Conservation (phyloP, 2,113 vertebrate genomes). For the Myxocyprinus asiaticus region DNA sequence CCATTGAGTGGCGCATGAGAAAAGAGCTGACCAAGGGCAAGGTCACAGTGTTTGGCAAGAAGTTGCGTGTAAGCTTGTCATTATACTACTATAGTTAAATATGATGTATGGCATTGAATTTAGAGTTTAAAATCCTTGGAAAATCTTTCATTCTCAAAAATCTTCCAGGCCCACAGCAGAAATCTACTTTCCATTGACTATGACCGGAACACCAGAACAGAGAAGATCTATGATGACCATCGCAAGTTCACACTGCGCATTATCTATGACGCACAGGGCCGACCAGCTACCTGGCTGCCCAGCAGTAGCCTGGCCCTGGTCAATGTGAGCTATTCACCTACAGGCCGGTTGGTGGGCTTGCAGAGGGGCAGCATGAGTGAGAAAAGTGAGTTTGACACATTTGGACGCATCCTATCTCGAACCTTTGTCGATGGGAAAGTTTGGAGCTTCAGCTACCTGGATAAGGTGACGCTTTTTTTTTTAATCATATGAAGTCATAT, state of each 20-base stretch:
- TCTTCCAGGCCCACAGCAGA: conserved; percentile 80
- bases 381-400: conserved; percentile 82
- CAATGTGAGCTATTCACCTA: conserved; percentile 87
- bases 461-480: conserved; percentile 72
- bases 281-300: conserved; percentile 87
- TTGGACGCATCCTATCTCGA: conserved; percentile 82
- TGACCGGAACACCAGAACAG: conserved; percentile 86
- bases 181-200: conserved; percentile 88
- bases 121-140: neutral
- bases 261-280: conserved; percentile 85
- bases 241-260: conserved; percentile 86
- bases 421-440: conserved; percentile 87
- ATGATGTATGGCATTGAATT: too few relatives aligned
- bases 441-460: conserved; percentile 89
- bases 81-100: too few relatives aligned
- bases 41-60: conserved; percentile 88
- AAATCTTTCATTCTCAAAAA: neutral
- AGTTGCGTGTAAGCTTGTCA: conserved; percentile 81
- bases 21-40: conserved; percentile 90
- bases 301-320: conserved; percentile 86
- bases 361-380: conserved; percentile 89
- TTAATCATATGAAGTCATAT: too few relatives aligned
- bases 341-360: conserved; percentile 81
- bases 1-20: conserved; percentile 88
- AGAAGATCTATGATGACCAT: conserved; percentile 91